Evolutionary conservation across 2,888 invertebrate species (phyloP), one percentile per base, ranked within the genome.

Genomic region (Polyploca ridens): DNA sequence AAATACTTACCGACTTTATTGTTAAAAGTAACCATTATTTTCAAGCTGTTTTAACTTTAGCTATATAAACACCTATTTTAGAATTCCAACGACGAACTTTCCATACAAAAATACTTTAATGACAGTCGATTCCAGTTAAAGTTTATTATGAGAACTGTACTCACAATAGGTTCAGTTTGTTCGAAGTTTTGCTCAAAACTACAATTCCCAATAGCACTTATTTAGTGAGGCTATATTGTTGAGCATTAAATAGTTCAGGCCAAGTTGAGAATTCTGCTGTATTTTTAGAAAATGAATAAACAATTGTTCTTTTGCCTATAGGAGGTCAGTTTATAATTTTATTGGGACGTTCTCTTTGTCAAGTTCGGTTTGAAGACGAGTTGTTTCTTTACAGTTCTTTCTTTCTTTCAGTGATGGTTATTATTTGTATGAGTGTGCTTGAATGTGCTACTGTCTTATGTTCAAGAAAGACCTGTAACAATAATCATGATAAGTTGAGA

Each of bases 151-250:
- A 10, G 19, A 54, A 54, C 10, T 54, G 7, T 54, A n/a, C 10
- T 49, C 14, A 49, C 54, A 14, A 54, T 10, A 54, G 19, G 54
- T 54, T 54, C 19, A 54, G 54, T 54, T 54, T 54, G 54, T 54
- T 54, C 54, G 7, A 19, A 54, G 54, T 49, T 49, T 16, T 19
- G 54, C 54, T 54, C 54, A 19, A 19, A 54, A 54, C 54, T 54
- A 54, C 14, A 54, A 54, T 54, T 54, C 10, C 4, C 54, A 54
- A 54, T 54, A 5, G 49, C 49, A 49, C 5, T 49, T 49, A 16
- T 49, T 46, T 46, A 46, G 46, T n/a, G 16, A 54, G 19, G 14
- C 5, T 19, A 5, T 54, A 54, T 19, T 7, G 16, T 54, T 54
- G n/a, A 46, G n/a, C 46, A 46, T 46, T 46, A 46, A 27, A 54